Evolutionary conservation across 92 coral and sea anemone species (phyloP).

Genomic region (Plumapathes pennacea): DNA sequence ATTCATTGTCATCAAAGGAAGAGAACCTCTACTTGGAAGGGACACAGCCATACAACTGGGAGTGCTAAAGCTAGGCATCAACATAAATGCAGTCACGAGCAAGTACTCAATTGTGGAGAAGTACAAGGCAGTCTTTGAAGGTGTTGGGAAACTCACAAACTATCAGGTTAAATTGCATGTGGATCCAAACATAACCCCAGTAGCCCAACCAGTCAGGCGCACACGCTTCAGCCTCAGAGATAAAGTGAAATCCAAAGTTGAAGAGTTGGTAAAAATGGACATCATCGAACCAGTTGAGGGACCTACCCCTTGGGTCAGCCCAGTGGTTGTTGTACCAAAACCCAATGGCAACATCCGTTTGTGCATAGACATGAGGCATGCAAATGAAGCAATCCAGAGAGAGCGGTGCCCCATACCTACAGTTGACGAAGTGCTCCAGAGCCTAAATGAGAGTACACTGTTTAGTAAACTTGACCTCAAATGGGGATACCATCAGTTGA

Average conservation of each 20-base stretch:
- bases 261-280: conserved; percentile 6
- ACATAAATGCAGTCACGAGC: conserved; percentile 13
- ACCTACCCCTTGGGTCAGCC: conserved; percentile 29
- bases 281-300: conserved; percentile 12
- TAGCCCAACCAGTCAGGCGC: background rate
- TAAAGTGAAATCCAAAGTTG: background rate
- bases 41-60: conserved; percentile 12
- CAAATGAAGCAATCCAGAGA: conserved; percentile 15
- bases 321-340: conserved; percentile 23
- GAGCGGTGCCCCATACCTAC: conserved; percentile 32
- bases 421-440: conserved; percentile 28
- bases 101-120: conserved; percentile 13
- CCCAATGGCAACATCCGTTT: conserved; percentile 15
- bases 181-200: background rate
- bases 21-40: conserved; percentile 11
- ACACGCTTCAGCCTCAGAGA: conserved; percentile 2
- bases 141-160: conserved; percentile 8
- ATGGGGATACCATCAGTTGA: conserved; percentile 44
- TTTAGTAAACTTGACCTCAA: conserved; percentile 28
- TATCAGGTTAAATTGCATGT: conserved; percentile 3
- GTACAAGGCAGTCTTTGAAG: conserved; percentile 14
- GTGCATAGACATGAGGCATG: conserved; percentile 25
- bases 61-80: conserved; percentile 8
- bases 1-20: too few species aligned
- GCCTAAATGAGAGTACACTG: conserved; percentile 6